Conservation (phyloP, 1,140 invertebrate genomes). For the Dreissena rostriformis region DNA sequence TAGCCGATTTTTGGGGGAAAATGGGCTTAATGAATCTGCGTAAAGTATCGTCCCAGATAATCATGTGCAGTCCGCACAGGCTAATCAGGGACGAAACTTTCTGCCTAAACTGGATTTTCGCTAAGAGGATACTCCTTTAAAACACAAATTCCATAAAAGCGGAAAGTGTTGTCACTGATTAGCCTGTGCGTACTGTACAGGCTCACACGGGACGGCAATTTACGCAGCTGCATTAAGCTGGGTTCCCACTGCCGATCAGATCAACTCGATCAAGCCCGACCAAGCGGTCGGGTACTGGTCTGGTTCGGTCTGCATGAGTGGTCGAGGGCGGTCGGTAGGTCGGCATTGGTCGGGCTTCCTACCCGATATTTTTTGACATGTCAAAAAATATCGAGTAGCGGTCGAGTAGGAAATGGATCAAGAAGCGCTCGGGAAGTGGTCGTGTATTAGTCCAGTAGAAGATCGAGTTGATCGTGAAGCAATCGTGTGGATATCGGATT, state of each 20-base stretch:
- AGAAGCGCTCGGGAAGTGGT: constrained; percentile 29
- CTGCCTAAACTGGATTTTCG: too few species aligned
- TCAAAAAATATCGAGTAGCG: constrained; percentile 45
- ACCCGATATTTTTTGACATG: constrained; percentile 39
- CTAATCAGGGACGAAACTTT: too few species aligned
- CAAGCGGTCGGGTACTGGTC: constrained; percentile 46
- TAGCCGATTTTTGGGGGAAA: too few species aligned
- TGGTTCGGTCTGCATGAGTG: constrained; percentile 32
- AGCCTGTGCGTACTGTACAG: too few species aligned
- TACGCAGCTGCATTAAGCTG: too few species aligned
- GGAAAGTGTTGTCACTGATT: too few species aligned
- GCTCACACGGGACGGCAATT: too few species aligned
- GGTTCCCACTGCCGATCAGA: constrained; percentile 44
- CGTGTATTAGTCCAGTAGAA: constrained; percentile 22
- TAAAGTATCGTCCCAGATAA: too few species aligned
- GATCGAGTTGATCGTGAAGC: constrained; percentile 47
- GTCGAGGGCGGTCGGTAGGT: constrained; percentile 39
- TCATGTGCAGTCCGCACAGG: too few species aligned
- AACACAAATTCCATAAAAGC: too few species aligned
- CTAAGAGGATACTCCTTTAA: too few species aligned
- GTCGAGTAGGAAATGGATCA: constrained; percentile 34
- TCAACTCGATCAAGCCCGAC: constrained; percentile 42
- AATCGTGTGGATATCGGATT: constrained; percentile 35
- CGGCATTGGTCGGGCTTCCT: constrained; percentile 32
- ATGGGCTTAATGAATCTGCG: too few species aligned